phyloP scores from a whole-genome alignment of 2,888 invertebrate species.

The Hirtodrosophila histrioides region DNA sequence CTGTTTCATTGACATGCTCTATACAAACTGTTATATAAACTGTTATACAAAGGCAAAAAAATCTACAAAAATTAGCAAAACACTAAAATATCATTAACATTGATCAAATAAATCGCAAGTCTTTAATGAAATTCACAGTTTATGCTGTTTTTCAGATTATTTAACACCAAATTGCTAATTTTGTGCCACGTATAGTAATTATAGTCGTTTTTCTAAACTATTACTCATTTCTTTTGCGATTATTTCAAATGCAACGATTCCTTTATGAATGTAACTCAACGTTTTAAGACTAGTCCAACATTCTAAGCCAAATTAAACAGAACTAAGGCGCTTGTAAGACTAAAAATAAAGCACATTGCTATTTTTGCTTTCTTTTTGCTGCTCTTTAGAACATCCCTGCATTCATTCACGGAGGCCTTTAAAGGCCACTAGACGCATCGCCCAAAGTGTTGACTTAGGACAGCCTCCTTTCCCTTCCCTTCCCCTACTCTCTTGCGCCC shows the following conservation, averaged over 20 bases:
- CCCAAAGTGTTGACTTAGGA: constrained; percentile 23
- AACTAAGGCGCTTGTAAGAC: not conserved
- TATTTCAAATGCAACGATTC: too few relatives aligned
- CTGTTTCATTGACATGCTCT: not conserved
- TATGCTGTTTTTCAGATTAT: too few relatives aligned
- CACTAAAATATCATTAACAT: too few relatives aligned
- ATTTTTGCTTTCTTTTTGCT: not conserved
- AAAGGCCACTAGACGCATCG: constrained; percentile 53
- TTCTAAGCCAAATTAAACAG: constrained; percentile 18
- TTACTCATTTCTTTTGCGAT: too few relatives aligned
- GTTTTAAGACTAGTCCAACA: constrained; percentile 12
- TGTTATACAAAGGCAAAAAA: constrained; percentile 11
- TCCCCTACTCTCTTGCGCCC: not conserved
- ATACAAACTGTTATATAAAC: constrained; percentile 1
- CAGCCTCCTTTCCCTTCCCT: not conserved
- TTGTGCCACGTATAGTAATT: too few relatives aligned
- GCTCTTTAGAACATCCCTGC: constrained; percentile 7
- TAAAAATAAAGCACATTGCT: constrained; percentile 13
- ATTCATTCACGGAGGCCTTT: constrained; percentile 25
- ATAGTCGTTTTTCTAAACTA: too few relatives aligned
- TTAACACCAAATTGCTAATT: too few relatives aligned
- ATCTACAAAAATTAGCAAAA: too few relatives aligned
- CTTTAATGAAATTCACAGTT: too few relatives aligned
- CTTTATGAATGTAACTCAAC: not conserved
- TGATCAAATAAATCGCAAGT: too few relatives aligned